Evolutionary conservation across 2,888 invertebrate species (phyloP).

Genomic region (Platycheirus albimanus): DNA sequence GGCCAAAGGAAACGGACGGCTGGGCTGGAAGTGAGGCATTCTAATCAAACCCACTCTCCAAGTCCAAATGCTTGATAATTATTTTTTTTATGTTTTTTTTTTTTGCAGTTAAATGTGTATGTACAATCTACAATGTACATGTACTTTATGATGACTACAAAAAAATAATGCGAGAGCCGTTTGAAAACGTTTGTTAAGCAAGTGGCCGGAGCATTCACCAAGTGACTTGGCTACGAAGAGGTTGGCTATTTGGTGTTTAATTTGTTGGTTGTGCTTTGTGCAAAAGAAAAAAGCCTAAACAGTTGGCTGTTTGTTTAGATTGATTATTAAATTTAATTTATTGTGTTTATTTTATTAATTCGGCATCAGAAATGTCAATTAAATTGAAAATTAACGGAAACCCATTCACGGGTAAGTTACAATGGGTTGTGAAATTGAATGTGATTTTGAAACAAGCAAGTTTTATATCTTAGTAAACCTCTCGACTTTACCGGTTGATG

Average conservation of each 20-base stretch:
- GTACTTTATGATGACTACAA: neutral
- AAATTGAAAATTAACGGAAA: conserved; percentile 57
- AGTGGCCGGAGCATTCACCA: conserved; percentile 44
- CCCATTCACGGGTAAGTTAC: conserved; percentile 50
- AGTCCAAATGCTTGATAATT: no score
- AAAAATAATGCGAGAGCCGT: conserved; percentile 37
- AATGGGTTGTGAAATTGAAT: neutral
- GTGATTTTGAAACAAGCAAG: neutral
- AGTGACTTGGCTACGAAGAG: conserved; percentile 36
- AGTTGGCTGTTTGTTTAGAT: conserved; percentile 4
- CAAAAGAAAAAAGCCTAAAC: no score
- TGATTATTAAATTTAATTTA: neutral
- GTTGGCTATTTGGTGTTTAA: conserved; percentile 34
- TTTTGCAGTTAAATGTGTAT: neutral
- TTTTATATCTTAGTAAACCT: conserved; percentile 76
- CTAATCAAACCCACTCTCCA: no score
- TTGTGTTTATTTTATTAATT: conserved; percentile 48
- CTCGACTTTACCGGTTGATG: conserved; percentile 81
- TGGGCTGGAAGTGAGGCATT: no score
- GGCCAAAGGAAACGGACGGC: no score
- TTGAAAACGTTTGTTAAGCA: conserved; percentile 29
- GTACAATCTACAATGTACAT: no score
- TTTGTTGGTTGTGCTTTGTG: neutral
- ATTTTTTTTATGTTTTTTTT: no score
- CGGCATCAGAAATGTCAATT: conserved; percentile 72